These are phyloP conservation scores for Lacerta bilineata DNA, from an alignment of 2,797 vertebrate genomes.

Conservation along the genomic window DNA sequence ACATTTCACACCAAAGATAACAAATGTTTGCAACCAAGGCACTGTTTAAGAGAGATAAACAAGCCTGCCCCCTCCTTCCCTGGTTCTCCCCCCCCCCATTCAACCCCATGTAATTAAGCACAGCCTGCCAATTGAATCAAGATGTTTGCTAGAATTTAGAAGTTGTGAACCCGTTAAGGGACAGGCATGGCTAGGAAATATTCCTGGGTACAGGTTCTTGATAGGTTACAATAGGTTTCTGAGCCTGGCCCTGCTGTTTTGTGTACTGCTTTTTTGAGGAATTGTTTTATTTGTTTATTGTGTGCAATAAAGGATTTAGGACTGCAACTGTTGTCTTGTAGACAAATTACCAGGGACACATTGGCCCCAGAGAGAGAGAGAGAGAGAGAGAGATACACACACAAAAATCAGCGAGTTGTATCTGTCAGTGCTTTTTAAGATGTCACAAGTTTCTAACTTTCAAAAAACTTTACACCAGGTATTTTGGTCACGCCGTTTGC, in stretches of 20 bases:
- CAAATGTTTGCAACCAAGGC: constrained; percentile 69
- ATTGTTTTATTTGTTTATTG: neutral
- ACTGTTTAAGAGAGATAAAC: constrained; percentile 81
- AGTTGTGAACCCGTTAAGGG: constrained; percentile 53
- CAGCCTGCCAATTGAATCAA: constrained; percentile 68
- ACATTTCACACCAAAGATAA: constrained; percentile 88
- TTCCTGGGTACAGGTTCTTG: neutral
- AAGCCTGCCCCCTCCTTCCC: constrained; percentile 21
- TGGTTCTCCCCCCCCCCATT: neutral
- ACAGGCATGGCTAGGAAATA: constrained; percentile 60
- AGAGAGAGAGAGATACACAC: too few relatives aligned
- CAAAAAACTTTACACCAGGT: neutral
- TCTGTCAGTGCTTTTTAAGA: neutral
- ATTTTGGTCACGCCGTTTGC: too few relatives aligned
- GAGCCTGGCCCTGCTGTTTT: neutral
- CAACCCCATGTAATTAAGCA: constrained; percentile 72
- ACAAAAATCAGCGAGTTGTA: too few relatives aligned
- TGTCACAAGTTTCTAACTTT: neutral
- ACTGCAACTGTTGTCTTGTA: neutral
- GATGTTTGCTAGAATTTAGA: constrained; percentile 53
- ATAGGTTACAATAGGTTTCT: accelerated
- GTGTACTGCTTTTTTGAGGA: too few relatives aligned
- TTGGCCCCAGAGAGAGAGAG: neutral
- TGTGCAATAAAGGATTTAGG: neutral
- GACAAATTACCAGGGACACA: neutral